Evolutionary conservation across 2,797 vertebrate genomes (phyloP).

Genomic region (Falco berigora): DNA sequence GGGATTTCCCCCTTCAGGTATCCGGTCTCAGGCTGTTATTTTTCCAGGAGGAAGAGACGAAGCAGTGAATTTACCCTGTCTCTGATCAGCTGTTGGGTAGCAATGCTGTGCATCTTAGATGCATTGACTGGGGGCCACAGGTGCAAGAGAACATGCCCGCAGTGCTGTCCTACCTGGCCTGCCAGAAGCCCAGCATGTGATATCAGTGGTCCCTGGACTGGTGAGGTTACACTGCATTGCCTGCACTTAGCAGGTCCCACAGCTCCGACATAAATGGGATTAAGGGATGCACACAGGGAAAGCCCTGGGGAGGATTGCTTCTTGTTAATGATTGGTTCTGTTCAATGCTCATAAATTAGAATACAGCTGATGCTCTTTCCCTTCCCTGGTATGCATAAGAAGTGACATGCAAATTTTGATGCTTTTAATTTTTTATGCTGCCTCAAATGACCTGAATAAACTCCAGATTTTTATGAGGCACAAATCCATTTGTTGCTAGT

Average conservation of each 20-base stretch:
- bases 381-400: background rate
- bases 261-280: background rate
- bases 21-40: background rate
- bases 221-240: background rate
- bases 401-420: background rate
- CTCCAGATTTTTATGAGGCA: background rate
- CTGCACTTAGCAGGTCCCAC: background rate
- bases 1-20: background rate
- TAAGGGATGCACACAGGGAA: background rate
- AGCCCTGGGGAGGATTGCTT: background rate
- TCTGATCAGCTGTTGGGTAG: background rate
- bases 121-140: background rate
- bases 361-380: background rate
- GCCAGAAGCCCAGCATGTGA: background rate
- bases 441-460: background rate
- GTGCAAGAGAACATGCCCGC: background rate
- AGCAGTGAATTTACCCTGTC: background rate
- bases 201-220: background rate
- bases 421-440: background rate
- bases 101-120: background rate
- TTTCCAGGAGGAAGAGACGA: background rate
- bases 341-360: background rate
- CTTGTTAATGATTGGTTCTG: background rate
- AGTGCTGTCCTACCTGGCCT: rapidly evolving
- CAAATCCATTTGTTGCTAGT: background rate